phyloP scores from a whole-genome alignment of 1,140 invertebrate species.

The Halyomorpha halys region DNA sequence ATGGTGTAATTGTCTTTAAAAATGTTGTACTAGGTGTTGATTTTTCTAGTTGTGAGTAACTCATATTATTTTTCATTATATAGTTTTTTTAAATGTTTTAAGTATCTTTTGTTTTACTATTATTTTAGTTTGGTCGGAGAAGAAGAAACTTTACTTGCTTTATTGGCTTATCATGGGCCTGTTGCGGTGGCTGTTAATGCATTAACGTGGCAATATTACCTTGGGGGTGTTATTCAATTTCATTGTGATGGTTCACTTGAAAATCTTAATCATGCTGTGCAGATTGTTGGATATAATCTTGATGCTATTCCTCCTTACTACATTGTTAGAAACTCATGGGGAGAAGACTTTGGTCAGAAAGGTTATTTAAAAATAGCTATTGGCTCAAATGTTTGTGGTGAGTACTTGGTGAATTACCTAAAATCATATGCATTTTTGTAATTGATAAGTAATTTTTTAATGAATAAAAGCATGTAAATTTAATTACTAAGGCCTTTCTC shows the following conservation, averaged over 20 bases:
- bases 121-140: constrained; percentile 47
- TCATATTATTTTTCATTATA: neutral
- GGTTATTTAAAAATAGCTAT: constrained; percentile 71
- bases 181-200: constrained; percentile 72
- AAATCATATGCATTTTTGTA: too few species aligned
- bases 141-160: constrained; percentile 54
- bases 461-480: too few species aligned
- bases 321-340: constrained; percentile 81
- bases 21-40: too few species aligned
- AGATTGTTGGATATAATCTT: constrained; percentile 74
- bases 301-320: constrained; percentile 64
- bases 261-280: constrained; percentile 72
- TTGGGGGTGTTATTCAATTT: constrained; percentile 74
- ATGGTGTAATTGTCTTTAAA: too few species aligned
- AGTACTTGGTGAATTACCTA: too few species aligned
- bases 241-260: constrained; percentile 54
- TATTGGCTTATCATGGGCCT: constrained; percentile 59
- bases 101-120: neutral
- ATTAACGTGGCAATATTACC: constrained; percentile 75
- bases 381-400: constrained; percentile 67
- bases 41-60: too few species aligned
- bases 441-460: too few species aligned
- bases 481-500: too few species aligned
- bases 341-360: constrained; percentile 56
- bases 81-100: too few species aligned